Percentiles rank a stretch among this genome's conserved stretches.
These are phyloP conservation scores for Microctonus aethiopoides DNA, from an alignment of 2,888 invertebrate genomes.

Conservation along the genomic window DNA sequence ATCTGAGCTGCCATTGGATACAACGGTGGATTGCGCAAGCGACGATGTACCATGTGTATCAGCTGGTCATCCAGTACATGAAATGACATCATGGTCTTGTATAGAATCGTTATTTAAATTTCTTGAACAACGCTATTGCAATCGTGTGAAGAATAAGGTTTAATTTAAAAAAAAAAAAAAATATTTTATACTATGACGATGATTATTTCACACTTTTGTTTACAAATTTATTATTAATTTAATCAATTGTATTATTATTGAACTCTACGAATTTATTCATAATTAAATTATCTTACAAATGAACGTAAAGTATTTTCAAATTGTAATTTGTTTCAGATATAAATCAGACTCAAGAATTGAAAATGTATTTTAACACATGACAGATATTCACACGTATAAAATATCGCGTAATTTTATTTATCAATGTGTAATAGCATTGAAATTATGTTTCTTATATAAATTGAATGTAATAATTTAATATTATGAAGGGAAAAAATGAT, in stretches of 20 bases:
- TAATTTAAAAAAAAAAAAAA: slow-evolving; percentile 27
- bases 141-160: slow-evolving; percentile 31
- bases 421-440: not conserved
- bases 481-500: too few relatives aligned
- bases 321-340: not conserved
- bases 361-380: not conserved
- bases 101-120: slow-evolving; percentile 76
- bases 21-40: slow-evolving; percentile 66
- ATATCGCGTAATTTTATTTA: not conserved
- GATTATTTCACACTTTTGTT: not conserved
- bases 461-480: too few relatives aligned
- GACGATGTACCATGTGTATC: slow-evolving; percentile 72
- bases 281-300: slow-evolving; percentile 19
- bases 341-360: not conserved
- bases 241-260: slow-evolving; percentile 6
- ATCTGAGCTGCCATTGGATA: slow-evolving; percentile 70
- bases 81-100: slow-evolving; percentile 77
- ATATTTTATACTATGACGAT: slow-evolving; percentile 8
- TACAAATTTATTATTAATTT: not conserved
- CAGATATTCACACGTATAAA: too few relatives aligned
- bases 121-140: slow-evolving; percentile 65
- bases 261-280: not conserved
- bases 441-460: not conserved
- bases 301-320: not conserved
- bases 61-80: slow-evolving; percentile 75